Evolutionary conservation across 2,888 invertebrate species (phyloP).

Genomic region (Falcaria lacertinaria): DNA sequence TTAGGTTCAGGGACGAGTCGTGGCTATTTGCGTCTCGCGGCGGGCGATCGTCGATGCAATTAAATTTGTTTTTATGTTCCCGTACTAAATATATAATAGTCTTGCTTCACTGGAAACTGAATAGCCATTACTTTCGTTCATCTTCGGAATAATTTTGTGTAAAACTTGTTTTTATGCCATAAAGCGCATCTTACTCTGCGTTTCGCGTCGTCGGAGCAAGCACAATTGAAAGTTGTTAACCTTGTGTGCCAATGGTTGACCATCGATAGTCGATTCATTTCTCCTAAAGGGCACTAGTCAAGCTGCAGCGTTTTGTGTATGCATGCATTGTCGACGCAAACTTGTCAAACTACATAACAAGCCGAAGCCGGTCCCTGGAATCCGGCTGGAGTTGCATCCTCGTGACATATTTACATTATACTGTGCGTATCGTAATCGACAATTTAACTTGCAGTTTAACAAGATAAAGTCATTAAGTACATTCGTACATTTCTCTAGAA

Average conservation of each 20-base stretch:
- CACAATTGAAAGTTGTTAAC: not conserved
- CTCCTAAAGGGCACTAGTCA: constrained; percentile 22
- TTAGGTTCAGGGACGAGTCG: constrained; percentile 73
- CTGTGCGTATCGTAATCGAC: not conserved
- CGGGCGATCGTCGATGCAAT: constrained; percentile 76
- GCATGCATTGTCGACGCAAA: too few species aligned
- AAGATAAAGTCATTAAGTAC: too few species aligned
- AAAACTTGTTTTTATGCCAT: constrained; percentile 8
- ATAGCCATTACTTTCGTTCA: constrained; percentile 39
- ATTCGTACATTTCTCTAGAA: too few species aligned
- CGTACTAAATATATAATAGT: constrained; percentile 61
- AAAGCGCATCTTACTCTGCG: not conserved
- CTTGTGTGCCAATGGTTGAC: constrained; percentile 9
- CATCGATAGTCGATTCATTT: constrained; percentile 15
- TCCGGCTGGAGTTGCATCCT: constrained; percentile 7
- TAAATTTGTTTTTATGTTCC: constrained; percentile 74
- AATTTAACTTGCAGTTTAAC: not conserved
- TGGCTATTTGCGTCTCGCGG: constrained; percentile 70
- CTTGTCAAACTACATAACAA: too few species aligned
- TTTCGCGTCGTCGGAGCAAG: not conserved
- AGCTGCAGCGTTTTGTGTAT: constrained; percentile 17
- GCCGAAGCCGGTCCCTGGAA: too few species aligned
- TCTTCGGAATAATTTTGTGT: constrained; percentile 22
- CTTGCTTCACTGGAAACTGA: constrained; percentile 36
- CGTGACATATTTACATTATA: not conserved